Conservation (phyloP, 2,797 vertebrate genomes). For the Pygocentrus nattereri region DNA sequence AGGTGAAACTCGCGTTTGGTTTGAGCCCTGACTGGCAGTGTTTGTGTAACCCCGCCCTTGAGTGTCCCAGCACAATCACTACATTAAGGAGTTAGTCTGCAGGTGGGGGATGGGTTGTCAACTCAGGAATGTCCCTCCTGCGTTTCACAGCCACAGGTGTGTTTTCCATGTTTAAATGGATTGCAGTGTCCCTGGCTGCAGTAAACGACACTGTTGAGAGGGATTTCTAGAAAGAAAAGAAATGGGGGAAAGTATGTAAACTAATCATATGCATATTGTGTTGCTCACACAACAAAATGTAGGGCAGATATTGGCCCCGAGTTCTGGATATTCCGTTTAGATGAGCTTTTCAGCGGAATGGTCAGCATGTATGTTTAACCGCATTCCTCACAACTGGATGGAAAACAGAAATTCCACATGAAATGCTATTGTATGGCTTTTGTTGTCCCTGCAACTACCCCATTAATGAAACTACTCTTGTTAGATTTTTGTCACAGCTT, state of each 20-base stretch:
- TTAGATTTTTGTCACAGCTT: background rate
- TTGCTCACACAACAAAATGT: no score
- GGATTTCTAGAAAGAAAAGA: background rate
- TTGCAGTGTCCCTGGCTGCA: background rate
- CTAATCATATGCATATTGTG: no score
- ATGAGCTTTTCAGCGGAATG: background rate
- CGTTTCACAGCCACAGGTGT: slow-evolving; percentile 32
- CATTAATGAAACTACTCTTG: background rate
- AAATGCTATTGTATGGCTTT: slow-evolving; percentile 3
- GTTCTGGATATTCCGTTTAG: background rate
- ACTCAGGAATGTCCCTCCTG: slow-evolving; percentile 45
- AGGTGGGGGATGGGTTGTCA: slow-evolving; percentile 6
- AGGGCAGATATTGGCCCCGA: no score
- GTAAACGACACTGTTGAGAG: background rate
- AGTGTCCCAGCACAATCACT: slow-evolving; percentile 29
- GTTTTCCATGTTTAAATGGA: background rate
- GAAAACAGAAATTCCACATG: slow-evolving; percentile 22
- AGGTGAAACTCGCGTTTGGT: slow-evolving; percentile 31
- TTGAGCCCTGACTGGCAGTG: slow-evolving; percentile 13
- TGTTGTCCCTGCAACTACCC: slow-evolving; percentile 40
- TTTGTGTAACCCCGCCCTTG: slow-evolving; percentile 45
- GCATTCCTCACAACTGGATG: slow-evolving; percentile 19
- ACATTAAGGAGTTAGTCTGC: background rate
- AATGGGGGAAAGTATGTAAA: no score
- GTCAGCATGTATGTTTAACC: slow-evolving; percentile 26